A percentile compares a stretch with the other conserved stretches of the same genome.
Evolutionary conservation across 2,113 vertebrate genomes (phyloP).

Genomic region (Parotia lawesii): DNA sequence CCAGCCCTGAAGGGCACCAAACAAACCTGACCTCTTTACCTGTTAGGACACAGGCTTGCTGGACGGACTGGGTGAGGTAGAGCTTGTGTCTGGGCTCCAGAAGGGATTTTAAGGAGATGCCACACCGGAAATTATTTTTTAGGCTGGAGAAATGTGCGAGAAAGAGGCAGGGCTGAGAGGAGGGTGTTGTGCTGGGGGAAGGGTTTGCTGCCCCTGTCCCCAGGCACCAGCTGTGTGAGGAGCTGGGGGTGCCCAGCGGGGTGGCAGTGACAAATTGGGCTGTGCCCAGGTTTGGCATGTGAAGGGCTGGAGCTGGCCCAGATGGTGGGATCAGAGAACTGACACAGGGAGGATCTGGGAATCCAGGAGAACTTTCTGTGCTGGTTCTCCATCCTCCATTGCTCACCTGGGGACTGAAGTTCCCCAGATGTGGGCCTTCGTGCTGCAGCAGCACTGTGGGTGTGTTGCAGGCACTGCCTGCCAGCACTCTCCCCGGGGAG

Average conservation of each 20-base stretch:
- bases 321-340: neutral
- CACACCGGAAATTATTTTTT: neutral
- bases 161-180: neutral
- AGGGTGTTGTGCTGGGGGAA: neutral
- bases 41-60: neutral
- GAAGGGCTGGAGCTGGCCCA: neutral
- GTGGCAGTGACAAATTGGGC: neutral
- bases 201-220: neutral
- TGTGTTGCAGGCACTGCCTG: slow-evolving; percentile 27
- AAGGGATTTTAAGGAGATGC: slow-evolving; percentile 6
- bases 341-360: neutral
- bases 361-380: neutral
- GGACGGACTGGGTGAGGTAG: neutral
- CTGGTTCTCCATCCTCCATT: neutral
- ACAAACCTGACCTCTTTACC: neutral
- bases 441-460: neutral
- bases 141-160: neutral
- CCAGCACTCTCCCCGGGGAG: neutral
- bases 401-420: neutral
- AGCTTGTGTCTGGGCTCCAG: slow-evolving; percentile 18
- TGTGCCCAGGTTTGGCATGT: neutral
- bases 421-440: neutral
- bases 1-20: neutral
- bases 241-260: accelerated
- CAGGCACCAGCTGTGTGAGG: accelerated